These are phyloP conservation scores for Aptenodytes forsteri DNA, from an alignment of 2,113 vertebrate species.

Conservation along the genomic window DNA sequence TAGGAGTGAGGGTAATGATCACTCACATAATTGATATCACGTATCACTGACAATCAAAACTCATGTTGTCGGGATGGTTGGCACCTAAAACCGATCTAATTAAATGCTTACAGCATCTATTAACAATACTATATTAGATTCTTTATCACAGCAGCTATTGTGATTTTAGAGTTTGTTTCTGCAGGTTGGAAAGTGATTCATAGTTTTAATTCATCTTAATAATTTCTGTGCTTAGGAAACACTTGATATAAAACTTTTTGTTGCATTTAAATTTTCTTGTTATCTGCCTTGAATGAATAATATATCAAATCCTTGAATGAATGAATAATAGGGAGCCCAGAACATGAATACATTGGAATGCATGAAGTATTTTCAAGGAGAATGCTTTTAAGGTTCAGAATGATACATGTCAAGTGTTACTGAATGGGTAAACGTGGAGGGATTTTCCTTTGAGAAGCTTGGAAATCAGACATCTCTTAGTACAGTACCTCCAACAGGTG, in stretches of 20 bases:
- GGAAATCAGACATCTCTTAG: neutral
- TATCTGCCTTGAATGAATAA: neutral
- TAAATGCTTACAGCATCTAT: neutral
- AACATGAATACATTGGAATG: conserved; percentile 15
- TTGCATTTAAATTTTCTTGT: conserved; percentile 67
- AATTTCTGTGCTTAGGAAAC: conserved; percentile 42
- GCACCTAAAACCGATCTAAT: conserved; percentile 1
- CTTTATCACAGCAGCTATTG: neutral
- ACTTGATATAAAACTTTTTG: conserved; percentile 3
- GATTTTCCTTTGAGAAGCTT: neutral
- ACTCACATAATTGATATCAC: neutral
- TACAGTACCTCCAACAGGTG: neutral
- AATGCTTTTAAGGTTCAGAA: neutral
- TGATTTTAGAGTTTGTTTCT: neutral
- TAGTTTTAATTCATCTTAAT: conserved; percentile 58
- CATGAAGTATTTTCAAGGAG: neutral
- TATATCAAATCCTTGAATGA: too few species aligned
- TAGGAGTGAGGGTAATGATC: neutral
- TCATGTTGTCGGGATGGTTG: neutral
- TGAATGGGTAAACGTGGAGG: neutral
- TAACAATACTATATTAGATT: neutral
- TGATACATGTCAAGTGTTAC: neutral
- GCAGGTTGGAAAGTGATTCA: conserved; percentile 47
- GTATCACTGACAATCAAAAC: neutral
- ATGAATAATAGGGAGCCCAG: conserved; percentile 20